These are phyloP conservation scores for Cyprinodon brontotheroides DNA, from an alignment of 2,113 vertebrate genomes.

Conservation along the genomic window DNA sequence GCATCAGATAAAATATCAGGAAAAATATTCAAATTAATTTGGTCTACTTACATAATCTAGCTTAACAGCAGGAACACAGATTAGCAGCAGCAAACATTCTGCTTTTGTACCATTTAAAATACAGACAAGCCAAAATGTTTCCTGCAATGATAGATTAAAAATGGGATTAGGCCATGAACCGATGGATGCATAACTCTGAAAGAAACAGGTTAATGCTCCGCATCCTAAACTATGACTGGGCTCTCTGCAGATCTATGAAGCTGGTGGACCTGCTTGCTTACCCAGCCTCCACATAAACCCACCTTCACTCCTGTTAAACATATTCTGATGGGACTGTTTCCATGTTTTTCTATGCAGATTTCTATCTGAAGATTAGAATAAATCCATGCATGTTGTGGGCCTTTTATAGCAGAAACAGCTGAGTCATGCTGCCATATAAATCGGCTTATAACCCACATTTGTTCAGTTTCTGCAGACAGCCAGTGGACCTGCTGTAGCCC, in stretches of 20 bases:
- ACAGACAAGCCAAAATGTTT: background rate
- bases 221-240: no score
- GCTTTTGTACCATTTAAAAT: background rate
- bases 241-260: background rate
- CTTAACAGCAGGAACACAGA: no score
- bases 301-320: no score
- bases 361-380: background rate
- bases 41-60: background rate
- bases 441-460: background rate
- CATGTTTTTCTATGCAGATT: background rate
- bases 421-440: constrained; percentile 21
- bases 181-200: no score
- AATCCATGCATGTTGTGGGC: no score
- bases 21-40: background rate
- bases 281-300: background rate
- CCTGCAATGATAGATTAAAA: background rate
- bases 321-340: background rate
- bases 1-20: background rate
- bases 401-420: background rate
- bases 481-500: background rate
- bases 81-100: background rate
- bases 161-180: background rate
- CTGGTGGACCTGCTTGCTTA: no score
- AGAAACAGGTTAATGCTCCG: background rate
- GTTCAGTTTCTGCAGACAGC: background rate